phyloP scores from a whole-genome alignment of 2,113 vertebrate genomes.

The Henicopernis longicauda region DNA sequence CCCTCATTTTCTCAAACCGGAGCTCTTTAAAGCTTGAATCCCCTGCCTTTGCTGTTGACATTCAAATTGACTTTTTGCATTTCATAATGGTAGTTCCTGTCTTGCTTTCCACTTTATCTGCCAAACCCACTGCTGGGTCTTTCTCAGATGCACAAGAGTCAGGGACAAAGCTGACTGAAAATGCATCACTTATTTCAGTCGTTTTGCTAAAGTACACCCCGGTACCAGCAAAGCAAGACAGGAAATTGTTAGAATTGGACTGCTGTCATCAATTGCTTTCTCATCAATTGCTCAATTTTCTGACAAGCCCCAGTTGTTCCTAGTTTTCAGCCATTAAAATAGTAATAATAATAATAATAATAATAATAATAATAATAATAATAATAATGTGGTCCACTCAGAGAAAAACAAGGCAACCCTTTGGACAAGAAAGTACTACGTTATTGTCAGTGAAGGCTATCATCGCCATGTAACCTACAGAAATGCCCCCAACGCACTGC shows the following conservation, averaged over 20 bases:
- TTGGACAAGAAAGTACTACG: background rate
- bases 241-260: constrained; percentile 53
- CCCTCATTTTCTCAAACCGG: constrained; percentile 54
- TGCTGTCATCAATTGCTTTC: constrained; percentile 54
- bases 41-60: constrained; percentile 57
- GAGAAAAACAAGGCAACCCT: background rate
- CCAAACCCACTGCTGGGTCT: constrained; percentile 62
- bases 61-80: constrained; percentile 71
- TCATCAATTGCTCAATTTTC: constrained; percentile 58
- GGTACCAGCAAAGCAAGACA: constrained; percentile 43
- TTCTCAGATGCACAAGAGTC: constrained; percentile 56
- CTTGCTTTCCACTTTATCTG: constrained; percentile 64
- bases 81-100: constrained; percentile 64
- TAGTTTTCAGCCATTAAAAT: constrained; percentile 24
- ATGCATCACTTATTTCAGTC: constrained; percentile 63
- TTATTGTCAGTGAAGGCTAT: background rate
- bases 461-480: background rate
- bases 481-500: background rate
- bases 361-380: background rate
- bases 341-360: background rate
- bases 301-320: constrained; percentile 3
- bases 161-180: constrained; percentile 49
- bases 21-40: constrained; percentile 24
- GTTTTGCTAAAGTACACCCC: constrained; percentile 58
- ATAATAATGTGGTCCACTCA: background rate